These are phyloP conservation scores for Neria commutata DNA, from an alignment of 2,888 invertebrate species.

Conservation along the genomic window DNA sequence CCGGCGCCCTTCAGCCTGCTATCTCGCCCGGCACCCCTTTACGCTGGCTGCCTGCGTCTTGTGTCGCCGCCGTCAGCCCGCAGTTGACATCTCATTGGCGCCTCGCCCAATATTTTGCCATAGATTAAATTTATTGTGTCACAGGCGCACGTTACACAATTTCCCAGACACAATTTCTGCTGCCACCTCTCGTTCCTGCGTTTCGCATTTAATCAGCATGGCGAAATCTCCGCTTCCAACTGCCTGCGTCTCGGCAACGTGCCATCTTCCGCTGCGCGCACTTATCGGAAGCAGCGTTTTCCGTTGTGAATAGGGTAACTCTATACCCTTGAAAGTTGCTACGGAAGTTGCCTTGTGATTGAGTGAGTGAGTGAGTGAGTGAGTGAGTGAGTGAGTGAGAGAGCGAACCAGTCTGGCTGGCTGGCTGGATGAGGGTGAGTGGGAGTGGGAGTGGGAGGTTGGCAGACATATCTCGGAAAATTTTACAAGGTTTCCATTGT, in stretches of 20 bases:
- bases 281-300: constrained; percentile 9
- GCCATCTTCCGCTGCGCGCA: not conserved
- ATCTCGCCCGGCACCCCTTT: too few species aligned
- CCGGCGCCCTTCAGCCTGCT: not conserved
- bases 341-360: not conserved
- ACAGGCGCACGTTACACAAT: constrained; percentile 8
- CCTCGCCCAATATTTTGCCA: constrained; percentile 31
- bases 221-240: constrained; percentile 1
- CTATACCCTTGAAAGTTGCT: constrained; percentile 16
- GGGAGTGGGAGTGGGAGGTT: not conserved
- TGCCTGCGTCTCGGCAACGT: not conserved
- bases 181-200: not conserved
- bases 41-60: not conserved
- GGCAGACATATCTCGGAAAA: not conserved
- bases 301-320: constrained; percentile 6
- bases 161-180: not conserved
- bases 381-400: constrained; percentile 1
- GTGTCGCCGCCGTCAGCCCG: not conserved
- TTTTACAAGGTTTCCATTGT: not conserved
- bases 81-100: constrained; percentile 33
- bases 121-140: constrained; percentile 27
- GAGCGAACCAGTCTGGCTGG: not conserved
- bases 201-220: constrained; percentile 11
- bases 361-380: not conserved
- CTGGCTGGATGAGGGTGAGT: not conserved